Conservation (phyloP, 2,888 invertebrate species). For the Zygaena filipendulae region DNA sequence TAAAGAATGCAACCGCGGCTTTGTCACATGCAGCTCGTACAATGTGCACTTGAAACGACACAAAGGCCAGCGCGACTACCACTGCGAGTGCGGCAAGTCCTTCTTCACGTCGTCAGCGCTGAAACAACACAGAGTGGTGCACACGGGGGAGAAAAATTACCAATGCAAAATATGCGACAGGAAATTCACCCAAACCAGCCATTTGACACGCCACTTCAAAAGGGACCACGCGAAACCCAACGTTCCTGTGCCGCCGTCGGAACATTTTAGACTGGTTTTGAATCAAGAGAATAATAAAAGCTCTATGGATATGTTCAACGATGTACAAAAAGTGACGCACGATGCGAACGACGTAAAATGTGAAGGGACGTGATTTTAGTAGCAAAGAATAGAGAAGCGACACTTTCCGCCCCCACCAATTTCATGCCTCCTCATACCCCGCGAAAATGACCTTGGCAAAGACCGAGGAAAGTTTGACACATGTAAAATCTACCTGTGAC, state of each 20-base stretch:
- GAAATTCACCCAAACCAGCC: conserved; percentile 54
- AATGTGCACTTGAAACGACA: conserved; percentile 54
- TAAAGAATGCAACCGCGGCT: conserved; percentile 48
- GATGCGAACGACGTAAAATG: conserved; percentile 25
- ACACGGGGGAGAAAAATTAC: conserved; percentile 56
- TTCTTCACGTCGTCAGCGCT: conserved; percentile 56
- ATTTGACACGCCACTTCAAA: conserved; percentile 51
- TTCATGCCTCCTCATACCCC: no score
- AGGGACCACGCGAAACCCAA: conserved; percentile 48
- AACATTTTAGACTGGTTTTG: conserved; percentile 37
- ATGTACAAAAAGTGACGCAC: conserved; percentile 16
- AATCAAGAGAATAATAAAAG: no score
- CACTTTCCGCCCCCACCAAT: no score
- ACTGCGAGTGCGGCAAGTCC: conserved; percentile 55
- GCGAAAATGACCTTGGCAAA: no score
- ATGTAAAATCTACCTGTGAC: no score
- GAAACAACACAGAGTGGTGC: conserved; percentile 53
- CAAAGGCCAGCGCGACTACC: conserved; percentile 53
- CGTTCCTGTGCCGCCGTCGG: conserved; percentile 36
- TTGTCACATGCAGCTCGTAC: conserved; percentile 51
- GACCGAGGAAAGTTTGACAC: no score
- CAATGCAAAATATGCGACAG: conserved; percentile 55
- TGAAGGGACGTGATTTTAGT: conserved; percentile 27
- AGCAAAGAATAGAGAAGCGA: no score
- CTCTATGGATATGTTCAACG: conserved; percentile 24